Conservation (phyloP, 2,113 vertebrate species). For the Tretioscincus oriximinensis region DNA sequence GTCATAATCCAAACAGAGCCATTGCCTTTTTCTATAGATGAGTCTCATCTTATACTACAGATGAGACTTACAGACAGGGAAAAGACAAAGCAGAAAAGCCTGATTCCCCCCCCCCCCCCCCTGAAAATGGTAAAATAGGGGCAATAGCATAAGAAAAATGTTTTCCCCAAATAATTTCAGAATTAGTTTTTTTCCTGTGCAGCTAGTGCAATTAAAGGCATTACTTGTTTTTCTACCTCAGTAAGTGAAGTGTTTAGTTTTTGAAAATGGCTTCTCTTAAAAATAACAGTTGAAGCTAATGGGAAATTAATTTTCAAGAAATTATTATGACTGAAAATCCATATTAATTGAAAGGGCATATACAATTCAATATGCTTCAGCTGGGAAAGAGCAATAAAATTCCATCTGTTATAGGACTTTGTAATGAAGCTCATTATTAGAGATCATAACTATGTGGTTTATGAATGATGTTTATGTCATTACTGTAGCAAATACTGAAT, state of each 20-base stretch:
- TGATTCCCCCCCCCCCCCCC: background rate
- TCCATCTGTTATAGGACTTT: conserved; percentile 28
- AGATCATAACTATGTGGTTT: background rate
- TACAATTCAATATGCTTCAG: conserved; percentile 36
- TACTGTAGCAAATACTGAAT: conserved; percentile 6
- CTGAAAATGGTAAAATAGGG: no score
- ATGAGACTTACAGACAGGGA: no score
- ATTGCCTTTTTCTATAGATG: no score
- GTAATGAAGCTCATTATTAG: conserved; percentile 32
- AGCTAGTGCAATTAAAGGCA: background rate
- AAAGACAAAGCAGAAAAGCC: no score
- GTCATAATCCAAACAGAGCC: no score
- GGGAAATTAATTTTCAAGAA: conserved; percentile 43
- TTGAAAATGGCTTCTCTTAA: conserved; percentile 45
- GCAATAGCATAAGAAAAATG: no score
- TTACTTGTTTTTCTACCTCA: conserved; percentile 10
- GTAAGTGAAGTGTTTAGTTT: conserved; percentile 26
- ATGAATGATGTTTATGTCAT: background rate
- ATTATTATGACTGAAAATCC: conserved; percentile 38
- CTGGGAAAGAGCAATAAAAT: conserved; percentile 15
- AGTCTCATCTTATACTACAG: no score
- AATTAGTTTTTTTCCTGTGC: background rate
- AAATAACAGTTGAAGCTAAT: conserved; percentile 26
- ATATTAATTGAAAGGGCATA: conserved; percentile 27
- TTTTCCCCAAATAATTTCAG: no score